Evolutionary conservation across 2,888 invertebrate species (phyloP).

Genomic region (Diaphora mendica): DNA sequence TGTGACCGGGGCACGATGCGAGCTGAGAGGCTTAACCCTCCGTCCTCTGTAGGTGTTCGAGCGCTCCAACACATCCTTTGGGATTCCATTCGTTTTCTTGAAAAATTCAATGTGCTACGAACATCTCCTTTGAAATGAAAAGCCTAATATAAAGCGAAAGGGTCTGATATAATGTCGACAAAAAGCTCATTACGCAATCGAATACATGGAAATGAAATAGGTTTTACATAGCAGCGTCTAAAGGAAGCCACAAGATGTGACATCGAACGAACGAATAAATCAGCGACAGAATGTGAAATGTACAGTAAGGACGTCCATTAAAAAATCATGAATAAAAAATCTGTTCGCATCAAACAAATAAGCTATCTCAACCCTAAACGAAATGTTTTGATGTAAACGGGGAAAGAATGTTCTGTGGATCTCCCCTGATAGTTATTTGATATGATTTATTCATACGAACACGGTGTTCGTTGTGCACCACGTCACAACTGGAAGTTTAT

Average conservation of each 20-base stretch:
- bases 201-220: constrained; percentile 35
- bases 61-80: constrained; percentile 71
- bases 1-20: constrained; percentile 51
- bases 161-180: constrained; percentile 44
- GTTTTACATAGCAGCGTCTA: constrained; percentile 44
- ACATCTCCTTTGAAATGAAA: constrained; percentile 50
- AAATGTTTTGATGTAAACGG: constrained; percentile 75
- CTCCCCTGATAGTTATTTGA: constrained; percentile 90
- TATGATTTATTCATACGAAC: constrained; percentile 90
- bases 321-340: constrained; percentile 72
- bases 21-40: constrained; percentile 71
- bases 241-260: constrained; percentile 35
- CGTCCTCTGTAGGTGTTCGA: constrained; percentile 61
- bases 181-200: constrained; percentile 47
- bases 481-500: constrained; percentile 83
- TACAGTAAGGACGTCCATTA: constrained; percentile 59
- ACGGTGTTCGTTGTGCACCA: constrained; percentile 62
- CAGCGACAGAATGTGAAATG: constrained; percentile 36
- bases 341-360: constrained; percentile 61
- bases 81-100: constrained; percentile 71
- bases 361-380: constrained; percentile 69
- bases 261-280: constrained; percentile 32
- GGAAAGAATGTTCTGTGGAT: constrained; percentile 70
- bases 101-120: constrained; percentile 76
- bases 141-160: constrained; percentile 51